These are phyloP conservation scores for Furcula furcula DNA, from an alignment of 2,888 invertebrate species.

Conservation along the genomic window DNA sequence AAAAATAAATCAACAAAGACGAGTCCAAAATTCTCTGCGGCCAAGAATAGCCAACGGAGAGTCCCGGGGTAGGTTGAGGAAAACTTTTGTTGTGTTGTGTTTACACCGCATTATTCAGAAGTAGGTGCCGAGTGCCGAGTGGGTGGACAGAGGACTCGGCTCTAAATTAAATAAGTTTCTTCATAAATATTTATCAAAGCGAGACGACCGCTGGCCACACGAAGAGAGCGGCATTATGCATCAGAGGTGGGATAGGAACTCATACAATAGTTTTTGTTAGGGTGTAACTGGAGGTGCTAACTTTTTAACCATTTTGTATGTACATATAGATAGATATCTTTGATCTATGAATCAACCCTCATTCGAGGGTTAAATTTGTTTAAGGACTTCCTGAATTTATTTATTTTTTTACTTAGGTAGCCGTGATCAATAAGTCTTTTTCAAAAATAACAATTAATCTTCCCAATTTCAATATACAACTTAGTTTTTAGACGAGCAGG, in stretches of 20 bases:
- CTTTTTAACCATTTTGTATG: too few species aligned
- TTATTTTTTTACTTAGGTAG: too few species aligned
- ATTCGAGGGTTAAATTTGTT: too few species aligned
- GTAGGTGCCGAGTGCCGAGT: not conserved
- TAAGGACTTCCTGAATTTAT: too few species aligned
- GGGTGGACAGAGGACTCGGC: constrained; percentile 18
- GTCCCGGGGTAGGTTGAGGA: not conserved
- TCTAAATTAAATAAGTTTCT: constrained; percentile 39
- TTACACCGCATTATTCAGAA: constrained; percentile 21
- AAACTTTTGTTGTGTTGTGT: constrained; percentile 16
- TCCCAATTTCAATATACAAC: too few species aligned
- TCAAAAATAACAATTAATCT: too few species aligned
- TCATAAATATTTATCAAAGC: constrained; percentile 39
- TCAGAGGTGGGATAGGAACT: constrained; percentile 19
- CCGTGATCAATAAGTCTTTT: too few species aligned
- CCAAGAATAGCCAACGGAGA: not conserved
- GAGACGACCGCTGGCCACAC: constrained; percentile 4
- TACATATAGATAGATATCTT: too few species aligned
- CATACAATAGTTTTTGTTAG: constrained; percentile 25
- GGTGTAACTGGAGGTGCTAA: not conserved
- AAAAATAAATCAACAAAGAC: too few species aligned
- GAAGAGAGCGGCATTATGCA: constrained; percentile 13
- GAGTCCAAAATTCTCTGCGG: too few species aligned
- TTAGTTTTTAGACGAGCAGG: too few species aligned
- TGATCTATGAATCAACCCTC: too few species aligned